These are phyloP conservation scores for Mystacornis crossleyi DNA, from an alignment of 2,113 vertebrate genomes.

Conservation along the genomic window DNA sequence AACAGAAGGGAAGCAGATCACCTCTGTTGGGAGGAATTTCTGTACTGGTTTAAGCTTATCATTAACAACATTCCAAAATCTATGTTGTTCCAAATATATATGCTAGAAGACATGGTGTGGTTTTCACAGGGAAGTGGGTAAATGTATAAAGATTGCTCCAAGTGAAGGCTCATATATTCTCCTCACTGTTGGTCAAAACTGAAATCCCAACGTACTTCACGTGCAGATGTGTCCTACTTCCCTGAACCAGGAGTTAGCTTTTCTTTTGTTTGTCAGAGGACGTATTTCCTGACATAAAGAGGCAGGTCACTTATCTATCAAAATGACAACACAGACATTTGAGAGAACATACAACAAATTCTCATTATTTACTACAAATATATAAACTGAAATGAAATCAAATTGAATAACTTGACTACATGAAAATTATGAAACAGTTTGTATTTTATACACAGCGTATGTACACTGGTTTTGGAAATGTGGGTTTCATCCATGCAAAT, in stretches of 20 bases:
- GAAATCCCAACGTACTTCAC: fast-evolving
- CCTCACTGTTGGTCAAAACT: background rate
- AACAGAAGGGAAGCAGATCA: background rate
- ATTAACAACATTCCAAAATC: background rate
- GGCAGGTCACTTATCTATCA: background rate
- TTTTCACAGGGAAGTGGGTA: background rate
- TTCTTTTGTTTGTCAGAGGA: background rate
- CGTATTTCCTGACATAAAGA: background rate
- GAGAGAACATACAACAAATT: background rate
- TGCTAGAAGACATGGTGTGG: fast-evolving
- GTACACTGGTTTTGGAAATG: conserved; percentile 75
- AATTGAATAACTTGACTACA: conserved; percentile 26
- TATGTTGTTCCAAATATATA: background rate
- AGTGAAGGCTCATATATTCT: background rate
- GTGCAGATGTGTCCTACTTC: background rate
- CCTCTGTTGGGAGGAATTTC: background rate
- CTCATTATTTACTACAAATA: conserved; percentile 11
- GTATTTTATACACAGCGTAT: conserved; percentile 83
- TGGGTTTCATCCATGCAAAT: conserved; percentile 79
- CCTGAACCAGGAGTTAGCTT: background rate
- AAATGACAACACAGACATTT: background rate
- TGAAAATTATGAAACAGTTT: conserved; percentile 76
- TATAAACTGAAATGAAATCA: background rate
- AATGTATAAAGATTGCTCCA: background rate
- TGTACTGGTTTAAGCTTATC: background rate